Percentiles rank a stretch among this genome's conserved stretches.
Conservation (phyloP, 2,113 vertebrate species). For the Cottus gobio region DNA sequence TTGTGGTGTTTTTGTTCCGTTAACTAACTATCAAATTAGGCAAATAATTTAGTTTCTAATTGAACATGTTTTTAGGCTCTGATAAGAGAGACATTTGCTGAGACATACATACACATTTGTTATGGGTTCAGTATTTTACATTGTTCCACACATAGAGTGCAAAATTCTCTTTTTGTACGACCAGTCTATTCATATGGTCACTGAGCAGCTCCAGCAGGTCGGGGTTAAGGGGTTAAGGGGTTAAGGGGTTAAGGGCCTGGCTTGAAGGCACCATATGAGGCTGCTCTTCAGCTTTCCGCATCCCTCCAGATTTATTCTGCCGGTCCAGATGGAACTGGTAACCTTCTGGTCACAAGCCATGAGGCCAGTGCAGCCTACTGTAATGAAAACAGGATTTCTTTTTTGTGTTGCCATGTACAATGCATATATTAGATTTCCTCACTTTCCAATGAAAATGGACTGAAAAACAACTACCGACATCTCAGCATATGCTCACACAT, state of each 20-base stretch:
- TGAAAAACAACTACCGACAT: background rate
- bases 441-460: background rate
- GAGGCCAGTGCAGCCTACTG: background rate
- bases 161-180: background rate
- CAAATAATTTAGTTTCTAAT: slow-evolving; percentile 1
- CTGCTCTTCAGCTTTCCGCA: background rate
- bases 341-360: background rate
- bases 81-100: background rate
- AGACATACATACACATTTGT: background rate
- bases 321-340: background rate
- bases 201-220: slow-evolving; percentile 1
- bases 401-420: background rate
- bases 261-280: slow-evolving; percentile 3
- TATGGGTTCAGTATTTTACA: background rate
- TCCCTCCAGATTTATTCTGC: background rate
- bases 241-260: background rate
- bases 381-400: background rate
- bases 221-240: background rate
- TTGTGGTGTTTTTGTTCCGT: slow-evolving; percentile 26
- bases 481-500: background rate
- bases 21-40: background rate
- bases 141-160: background rate
- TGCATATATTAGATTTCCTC: background rate
- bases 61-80: slow-evolving; percentile 19
- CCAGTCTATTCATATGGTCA: background rate